Percentiles rank a stretch among this genome's conserved stretches.
Conservation (phyloP, 2,113 vertebrate genomes). For the Hippocampus mohnikei region DNA sequence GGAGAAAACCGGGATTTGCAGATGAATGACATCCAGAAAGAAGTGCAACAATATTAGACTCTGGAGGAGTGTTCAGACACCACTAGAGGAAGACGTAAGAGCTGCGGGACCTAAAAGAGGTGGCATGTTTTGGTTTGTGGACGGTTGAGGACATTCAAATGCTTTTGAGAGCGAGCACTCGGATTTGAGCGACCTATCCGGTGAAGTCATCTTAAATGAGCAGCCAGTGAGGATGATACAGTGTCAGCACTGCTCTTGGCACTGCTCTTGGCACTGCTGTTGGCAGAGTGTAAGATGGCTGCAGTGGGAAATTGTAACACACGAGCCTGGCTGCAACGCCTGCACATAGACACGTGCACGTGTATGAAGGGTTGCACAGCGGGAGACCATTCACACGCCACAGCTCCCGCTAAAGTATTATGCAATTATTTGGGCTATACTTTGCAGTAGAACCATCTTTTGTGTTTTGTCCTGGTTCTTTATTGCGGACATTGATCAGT, state of each 20-base stretch:
- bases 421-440: background rate
- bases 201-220: constrained; percentile 44
- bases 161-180: constrained; percentile 22
- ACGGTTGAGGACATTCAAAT: constrained; percentile 27
- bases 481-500: background rate
- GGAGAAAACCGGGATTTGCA: constrained; percentile 16
- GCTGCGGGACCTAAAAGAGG: constrained; percentile 25
- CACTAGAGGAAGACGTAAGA: constrained; percentile 33
- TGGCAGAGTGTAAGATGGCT: constrained; percentile 55
- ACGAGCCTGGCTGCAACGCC: constrained; percentile 20
- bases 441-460: background rate
- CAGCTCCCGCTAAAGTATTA: background rate
- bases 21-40: constrained; percentile 13
- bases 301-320: constrained; percentile 24
- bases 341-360: constrained; percentile 35
- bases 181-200: constrained; percentile 24
- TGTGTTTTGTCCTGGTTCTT: background rate
- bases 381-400: constrained; percentile 29
- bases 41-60: constrained; percentile 10
- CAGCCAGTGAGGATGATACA: constrained; percentile 35
- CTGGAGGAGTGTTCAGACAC: constrained; percentile 35
- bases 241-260: constrained; percentile 17
- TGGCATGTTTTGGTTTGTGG: constrained; percentile 19
- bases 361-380: constrained; percentile 16
- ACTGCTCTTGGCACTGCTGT: constrained; percentile 19